Percentiles rank a stretch among this genome's conserved stretches.
phyloP scores from a whole-genome alignment of 2,888 invertebrate species.

The Dusona sp. region DNA sequence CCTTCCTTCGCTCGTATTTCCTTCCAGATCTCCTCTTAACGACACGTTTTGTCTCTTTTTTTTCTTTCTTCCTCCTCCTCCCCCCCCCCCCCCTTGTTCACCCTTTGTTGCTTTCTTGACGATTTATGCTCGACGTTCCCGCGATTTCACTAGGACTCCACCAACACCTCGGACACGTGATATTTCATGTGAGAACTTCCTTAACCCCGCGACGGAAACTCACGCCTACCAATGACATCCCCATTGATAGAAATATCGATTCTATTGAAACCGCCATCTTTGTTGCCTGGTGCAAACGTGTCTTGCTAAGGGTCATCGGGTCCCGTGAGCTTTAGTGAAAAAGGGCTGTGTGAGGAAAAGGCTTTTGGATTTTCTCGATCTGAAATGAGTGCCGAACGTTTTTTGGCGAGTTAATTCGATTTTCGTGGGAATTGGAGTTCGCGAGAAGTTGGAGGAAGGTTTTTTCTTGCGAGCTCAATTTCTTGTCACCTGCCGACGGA shows the following conservation, averaged over 20 bases:
- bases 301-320: neutral
- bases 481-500: slow-evolving; percentile 13
- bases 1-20: slow-evolving; percentile 46
- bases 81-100: neutral
- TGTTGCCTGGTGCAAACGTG: neutral
- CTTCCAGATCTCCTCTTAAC: slow-evolving; percentile 19
- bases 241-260: slow-evolving; percentile 48
- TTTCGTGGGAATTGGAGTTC: neutral
- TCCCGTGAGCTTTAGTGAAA: neutral
- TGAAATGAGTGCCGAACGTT: neutral
- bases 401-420: neutral
- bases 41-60: slow-evolving; percentile 2
- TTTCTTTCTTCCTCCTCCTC: neutral
- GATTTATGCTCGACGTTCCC: slow-evolving; percentile 2
- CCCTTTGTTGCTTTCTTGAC: neutral
- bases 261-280: slow-evolving; percentile 24
- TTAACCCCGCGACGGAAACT: slow-evolving; percentile 41
- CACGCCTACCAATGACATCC: slow-evolving; percentile 1
- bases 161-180: neutral
- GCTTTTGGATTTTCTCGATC: neutral
- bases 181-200: slow-evolving; percentile 14
- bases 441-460: neutral
- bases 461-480: neutral
- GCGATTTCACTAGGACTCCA: slow-evolving; percentile 10
- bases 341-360: neutral